Percentiles rank a stretch among this genome's conserved stretches.
Conservation (phyloP, 2,797 vertebrate genomes). For the Siniperca obscura region DNA sequence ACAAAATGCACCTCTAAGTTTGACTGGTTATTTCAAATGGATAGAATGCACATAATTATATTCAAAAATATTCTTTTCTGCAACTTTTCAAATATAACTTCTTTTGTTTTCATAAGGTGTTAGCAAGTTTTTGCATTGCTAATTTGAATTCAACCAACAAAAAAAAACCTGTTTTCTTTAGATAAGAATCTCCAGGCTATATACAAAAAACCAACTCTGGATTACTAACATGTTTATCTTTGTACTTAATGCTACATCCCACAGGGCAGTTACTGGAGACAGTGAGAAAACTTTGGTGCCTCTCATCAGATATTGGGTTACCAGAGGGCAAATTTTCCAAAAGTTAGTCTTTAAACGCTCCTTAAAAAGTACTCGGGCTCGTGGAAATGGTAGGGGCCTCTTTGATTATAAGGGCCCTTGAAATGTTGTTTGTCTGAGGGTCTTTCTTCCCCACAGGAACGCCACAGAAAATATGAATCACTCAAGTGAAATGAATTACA, state of each 20-base stretch:
- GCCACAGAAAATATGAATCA: slow-evolving; percentile 59
- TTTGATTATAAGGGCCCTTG: slow-evolving; percentile 49
- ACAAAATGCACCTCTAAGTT: not conserved
- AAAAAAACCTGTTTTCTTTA: not conserved
- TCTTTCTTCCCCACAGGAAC: slow-evolving; percentile 30
- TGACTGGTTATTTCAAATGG: not conserved
- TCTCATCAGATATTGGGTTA: slow-evolving; percentile 28
- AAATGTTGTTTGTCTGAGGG: slow-evolving; percentile 21
- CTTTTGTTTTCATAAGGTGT: not conserved
- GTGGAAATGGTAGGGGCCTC: slow-evolving; percentile 56
- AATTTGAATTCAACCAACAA: not conserved
- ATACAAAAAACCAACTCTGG: not conserved
- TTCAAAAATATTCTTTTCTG: not conserved
- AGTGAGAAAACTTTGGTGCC: slow-evolving; percentile 8
- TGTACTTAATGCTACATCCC: not conserved
- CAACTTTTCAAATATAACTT: not conserved
- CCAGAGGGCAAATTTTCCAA: slow-evolving; percentile 19
- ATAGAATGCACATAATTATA: not conserved
- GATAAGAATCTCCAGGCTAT: not conserved
- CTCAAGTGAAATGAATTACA: slow-evolving; percentile 34
- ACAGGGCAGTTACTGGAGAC: not conserved
- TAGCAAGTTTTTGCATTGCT: not conserved
- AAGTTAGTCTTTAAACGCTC: slow-evolving; percentile 24
- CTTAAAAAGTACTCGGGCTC: slow-evolving; percentile 8
- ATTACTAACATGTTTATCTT: not conserved